A percentile compares a stretch with the other conserved stretches of the same genome.
Evolutionary conservation across 2,888 invertebrate genomes (phyloP).

Genomic region (Rotaria macrura): DNA sequence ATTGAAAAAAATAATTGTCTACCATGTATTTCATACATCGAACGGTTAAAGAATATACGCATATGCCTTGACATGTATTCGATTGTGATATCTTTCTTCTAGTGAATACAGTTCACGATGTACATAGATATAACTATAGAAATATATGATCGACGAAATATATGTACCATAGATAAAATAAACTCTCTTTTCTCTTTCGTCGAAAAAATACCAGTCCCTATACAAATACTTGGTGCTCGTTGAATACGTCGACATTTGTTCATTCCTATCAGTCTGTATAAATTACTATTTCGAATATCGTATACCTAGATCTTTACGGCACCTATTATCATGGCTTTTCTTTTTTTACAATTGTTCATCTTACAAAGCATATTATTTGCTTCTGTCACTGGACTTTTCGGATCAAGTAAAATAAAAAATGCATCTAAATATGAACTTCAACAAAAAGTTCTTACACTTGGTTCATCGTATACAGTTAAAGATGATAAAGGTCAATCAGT

Average conservation of each 20-base stretch:
- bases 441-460: constrained; percentile 18
- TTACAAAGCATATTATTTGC: not conserved
- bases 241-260: not conserved
- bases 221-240: not conserved
- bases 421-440: not conserved
- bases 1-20: not conserved
- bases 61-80: not conserved
- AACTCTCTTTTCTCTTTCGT: not conserved
- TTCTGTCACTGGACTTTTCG: not conserved
- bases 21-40: not conserved
- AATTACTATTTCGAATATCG: not conserved
- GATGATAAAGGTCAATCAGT: not conserved
- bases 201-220: not conserved
- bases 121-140: not conserved
- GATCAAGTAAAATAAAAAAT: not conserved
- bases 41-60: not conserved
- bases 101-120: not conserved
- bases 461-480: not conserved
- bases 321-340: not conserved
- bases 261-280: not conserved
- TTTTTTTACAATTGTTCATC: not conserved
- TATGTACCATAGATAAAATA: not conserved
- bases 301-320: not conserved
- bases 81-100: not conserved
- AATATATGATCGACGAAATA: not conserved